phyloP scores from a whole-genome alignment of 2,888 invertebrate species.

The Pilophorus perplexus region DNA sequence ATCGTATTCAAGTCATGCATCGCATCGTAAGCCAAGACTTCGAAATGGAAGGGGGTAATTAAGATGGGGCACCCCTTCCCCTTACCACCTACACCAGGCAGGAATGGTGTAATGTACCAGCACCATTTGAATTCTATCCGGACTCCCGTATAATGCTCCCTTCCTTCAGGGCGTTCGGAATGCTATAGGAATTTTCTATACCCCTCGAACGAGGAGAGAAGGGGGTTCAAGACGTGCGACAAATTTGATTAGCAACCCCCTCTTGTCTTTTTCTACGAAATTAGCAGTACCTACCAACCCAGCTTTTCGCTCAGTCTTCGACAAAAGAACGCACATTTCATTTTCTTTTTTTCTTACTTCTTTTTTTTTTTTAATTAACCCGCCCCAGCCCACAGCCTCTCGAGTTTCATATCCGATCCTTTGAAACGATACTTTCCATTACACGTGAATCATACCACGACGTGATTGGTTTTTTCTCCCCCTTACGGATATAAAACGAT shows the following conservation, averaged over 20 bases:
- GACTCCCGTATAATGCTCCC: constrained; percentile 14
- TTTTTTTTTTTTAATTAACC: constrained; percentile 9
- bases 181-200: constrained; percentile 30
- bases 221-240: constrained; percentile 27
- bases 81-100: too few relatives aligned
- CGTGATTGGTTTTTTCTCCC: background rate
- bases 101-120: constrained; percentile 39
- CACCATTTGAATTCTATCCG: constrained; percentile 41
- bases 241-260: constrained; percentile 33
- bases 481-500: background rate
- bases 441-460: background rate
- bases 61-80: constrained; percentile 23
- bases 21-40: constrained; percentile 40
- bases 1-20: constrained; percentile 41
- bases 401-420: background rate
- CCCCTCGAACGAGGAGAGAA: background rate
- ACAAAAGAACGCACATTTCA: too few relatives aligned
- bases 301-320: too few relatives aligned
- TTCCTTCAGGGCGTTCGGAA: constrained; percentile 2
- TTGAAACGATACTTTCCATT: background rate
- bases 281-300: too few relatives aligned
- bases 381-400: background rate
- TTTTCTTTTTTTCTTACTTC: too few relatives aligned
- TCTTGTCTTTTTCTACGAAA: background rate
- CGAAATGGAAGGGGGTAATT: constrained; percentile 31